Conservation (phyloP, 2,113 vertebrate species). For the Carlito syrichta region DNA sequence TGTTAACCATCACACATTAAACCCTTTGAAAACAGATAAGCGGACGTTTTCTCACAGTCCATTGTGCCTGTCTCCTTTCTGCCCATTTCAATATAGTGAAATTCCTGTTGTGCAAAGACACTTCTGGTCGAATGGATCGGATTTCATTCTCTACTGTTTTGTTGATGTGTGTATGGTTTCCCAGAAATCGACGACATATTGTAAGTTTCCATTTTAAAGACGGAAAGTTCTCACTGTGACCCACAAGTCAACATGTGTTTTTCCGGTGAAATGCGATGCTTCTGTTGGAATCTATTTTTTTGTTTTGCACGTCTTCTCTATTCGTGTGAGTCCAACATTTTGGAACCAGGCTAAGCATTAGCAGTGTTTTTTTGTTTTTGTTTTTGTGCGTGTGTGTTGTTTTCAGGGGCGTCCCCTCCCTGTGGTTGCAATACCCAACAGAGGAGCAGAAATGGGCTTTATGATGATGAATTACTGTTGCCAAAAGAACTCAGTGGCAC, state of each 20-base stretch:
- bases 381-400: no score
- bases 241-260: neutral
- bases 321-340: neutral
- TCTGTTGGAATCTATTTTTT: neutral
- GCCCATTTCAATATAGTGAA: neutral
- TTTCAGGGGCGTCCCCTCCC: neutral
- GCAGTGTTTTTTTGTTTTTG: neutral
- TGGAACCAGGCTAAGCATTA: neutral
- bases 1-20: conserved; percentile 34
- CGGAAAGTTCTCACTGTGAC: neutral
- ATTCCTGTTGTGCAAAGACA: neutral
- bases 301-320: neutral
- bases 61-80: neutral
- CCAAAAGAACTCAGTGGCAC: neutral
- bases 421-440: neutral
- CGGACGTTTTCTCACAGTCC: conserved; percentile 51
- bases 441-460: neutral
- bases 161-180: neutral
- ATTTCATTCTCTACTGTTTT: neutral
- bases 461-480: conserved; percentile 33
- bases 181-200: neutral
- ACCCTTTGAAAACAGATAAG: conserved; percentile 59
- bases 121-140: neutral
- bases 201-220: neutral
- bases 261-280: neutral